Conservation (phyloP, 2,113 vertebrate genomes). For the Gasterosteus aculeatus region DNA sequence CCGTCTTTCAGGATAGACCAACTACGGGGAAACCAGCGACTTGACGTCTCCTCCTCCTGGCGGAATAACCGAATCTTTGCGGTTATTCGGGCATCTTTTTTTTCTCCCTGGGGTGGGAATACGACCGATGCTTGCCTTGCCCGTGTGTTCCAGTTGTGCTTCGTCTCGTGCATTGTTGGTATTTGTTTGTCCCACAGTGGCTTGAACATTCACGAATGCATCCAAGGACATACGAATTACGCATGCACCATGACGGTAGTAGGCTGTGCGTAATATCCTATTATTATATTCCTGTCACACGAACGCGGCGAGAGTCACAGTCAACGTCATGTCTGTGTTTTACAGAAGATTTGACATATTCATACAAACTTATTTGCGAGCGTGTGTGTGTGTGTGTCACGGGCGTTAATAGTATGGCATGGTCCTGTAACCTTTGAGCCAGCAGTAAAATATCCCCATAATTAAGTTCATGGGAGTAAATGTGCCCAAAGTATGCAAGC, state of each 20-base stretch:
- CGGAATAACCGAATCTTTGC: conserved; percentile 70
- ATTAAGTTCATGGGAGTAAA: background rate
- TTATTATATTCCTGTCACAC: conserved; percentile 28
- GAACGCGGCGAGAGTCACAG: conserved; percentile 49
- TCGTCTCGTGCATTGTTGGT: conserved; percentile 59
- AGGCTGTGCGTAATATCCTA: conserved; percentile 71
- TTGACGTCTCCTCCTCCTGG: conserved; percentile 58
- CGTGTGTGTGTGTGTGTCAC: conserved; percentile 18
- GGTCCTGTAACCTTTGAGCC: background rate
- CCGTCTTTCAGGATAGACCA: conserved; percentile 71
- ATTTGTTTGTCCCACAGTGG: conserved; percentile 65
- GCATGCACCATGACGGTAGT: conserved; percentile 71
- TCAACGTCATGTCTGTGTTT: conserved; percentile 38
- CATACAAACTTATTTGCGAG: conserved; percentile 58
- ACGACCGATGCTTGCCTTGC: conserved; percentile 72
- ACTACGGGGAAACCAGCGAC: conserved; percentile 72
- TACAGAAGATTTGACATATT: conserved; percentile 40
- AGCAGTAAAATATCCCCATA: background rate
- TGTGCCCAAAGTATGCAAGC: conserved; percentile 3
- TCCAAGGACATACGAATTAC: conserved; percentile 75
- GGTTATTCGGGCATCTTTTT: conserved; percentile 36
- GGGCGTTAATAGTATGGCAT: conserved; percentile 36
- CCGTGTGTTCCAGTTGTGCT: conserved; percentile 37
- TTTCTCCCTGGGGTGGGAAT: conserved; percentile 69
- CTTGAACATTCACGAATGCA: conserved; percentile 72